Base-by-base conservation (phyloP, 2,113 vertebrate species). In the Gobio gobio region DNA sequence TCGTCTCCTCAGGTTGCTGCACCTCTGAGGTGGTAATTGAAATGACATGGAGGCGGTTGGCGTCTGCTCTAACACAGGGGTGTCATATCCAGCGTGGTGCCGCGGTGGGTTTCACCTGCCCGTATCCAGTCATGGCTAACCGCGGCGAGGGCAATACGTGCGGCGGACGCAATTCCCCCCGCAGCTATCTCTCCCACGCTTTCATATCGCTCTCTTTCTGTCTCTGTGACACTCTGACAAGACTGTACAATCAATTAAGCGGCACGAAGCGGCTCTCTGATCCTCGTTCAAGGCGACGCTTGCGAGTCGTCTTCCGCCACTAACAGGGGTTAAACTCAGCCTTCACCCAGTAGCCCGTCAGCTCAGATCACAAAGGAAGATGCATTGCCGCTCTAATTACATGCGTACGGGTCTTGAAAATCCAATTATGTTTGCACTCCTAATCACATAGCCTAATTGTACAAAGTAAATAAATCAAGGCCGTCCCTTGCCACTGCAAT, bases 391-490 rank as follows among this genome's bases (percentile, higher is more conserved):
- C 89, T 87, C 91, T 94, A 90, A 95, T 95, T 95, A 95, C 89
- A 96, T 96, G 95, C 94, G 92, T 94, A 94, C 92, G 86, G 84
- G 88, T 94, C 95, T 90, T 96, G 93, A 91, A 96, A 96, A 95
- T 96, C 95, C 95, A 97, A 96, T 98, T 96, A 95, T 95, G 94
- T 96, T 96, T 97, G 94, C 94, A 96, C 96, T 97, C 95, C 95
- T 96, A 97, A 98, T 98, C 96, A 95, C 94, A 92, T 90, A 89
- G 90, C 92, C 91, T 97, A 98, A 98, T 98, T 97, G 96, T 94
- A 88, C 96, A 95, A 96, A 96, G 95, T 95, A 95, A 97, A 97
- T 97, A 97, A 97, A 97, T 97, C 96, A 95, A 93, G 93, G 91
- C 94, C 91, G 92, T 80, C 95, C 93, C 95, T 94, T 93, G 94